Evolutionary conservation across 2,888 invertebrate species (phyloP).

Genomic region (Hecatera dysodea): DNA sequence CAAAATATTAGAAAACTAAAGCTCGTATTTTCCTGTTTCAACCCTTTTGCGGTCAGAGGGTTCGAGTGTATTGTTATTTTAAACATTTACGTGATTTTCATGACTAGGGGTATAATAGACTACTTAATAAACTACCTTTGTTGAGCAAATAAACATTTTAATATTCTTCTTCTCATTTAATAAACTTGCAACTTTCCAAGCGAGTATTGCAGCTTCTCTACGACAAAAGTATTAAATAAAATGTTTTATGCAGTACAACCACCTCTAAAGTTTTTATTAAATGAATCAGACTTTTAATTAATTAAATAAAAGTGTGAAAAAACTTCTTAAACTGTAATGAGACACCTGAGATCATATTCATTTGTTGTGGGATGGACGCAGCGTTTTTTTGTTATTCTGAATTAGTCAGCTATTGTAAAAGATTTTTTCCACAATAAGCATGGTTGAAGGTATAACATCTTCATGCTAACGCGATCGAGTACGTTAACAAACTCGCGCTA

Average conservation of each 20-base stretch:
- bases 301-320: conserved; percentile 13
- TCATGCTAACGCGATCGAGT: too few relatives aligned
- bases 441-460: too few relatives aligned
- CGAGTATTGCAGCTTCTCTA: background rate
- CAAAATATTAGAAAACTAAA: conserved; percentile 16
- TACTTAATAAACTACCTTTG: conserved; percentile 12
- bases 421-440: too few relatives aligned
- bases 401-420: too few relatives aligned
- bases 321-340: conserved; percentile 30
- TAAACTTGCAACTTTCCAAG: background rate
- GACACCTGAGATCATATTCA: conserved; percentile 42
- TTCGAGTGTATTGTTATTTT: conserved; percentile 16
- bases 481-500: too few relatives aligned
- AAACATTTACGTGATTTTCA: conserved; percentile 12
- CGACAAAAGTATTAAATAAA: conserved; percentile 17
- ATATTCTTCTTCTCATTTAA: background rate
- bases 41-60: conserved; percentile 11
- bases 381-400: background rate
- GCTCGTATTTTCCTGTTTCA: background rate
- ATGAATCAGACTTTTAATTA: conserved; percentile 1
- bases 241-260: background rate
- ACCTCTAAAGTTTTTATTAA: background rate
- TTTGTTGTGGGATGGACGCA: background rate
- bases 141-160: background rate
- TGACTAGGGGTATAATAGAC: conserved; percentile 4